Base-by-base conservation (phyloP, 2,113 vertebrate genomes). In the Sterrhoptilus dennistouni region DNA sequence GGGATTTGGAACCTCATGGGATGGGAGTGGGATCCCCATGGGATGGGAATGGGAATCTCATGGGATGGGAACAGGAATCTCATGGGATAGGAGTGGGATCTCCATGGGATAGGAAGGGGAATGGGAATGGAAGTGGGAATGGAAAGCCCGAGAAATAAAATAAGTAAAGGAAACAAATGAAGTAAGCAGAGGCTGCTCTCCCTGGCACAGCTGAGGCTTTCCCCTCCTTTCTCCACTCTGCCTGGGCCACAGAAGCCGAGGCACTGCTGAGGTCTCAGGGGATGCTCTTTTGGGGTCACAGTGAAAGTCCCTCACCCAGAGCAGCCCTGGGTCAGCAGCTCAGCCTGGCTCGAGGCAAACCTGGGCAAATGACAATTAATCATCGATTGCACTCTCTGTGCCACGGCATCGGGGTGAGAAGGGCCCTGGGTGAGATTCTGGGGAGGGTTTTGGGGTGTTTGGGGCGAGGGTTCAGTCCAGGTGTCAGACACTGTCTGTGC, bases 301-400 rank as follows among this genome's bases (percentile, higher is more conserved):
- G 64, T 11, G 23, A 49, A 53, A 33, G 18, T 61, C 66, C n/a
- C 44, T 9, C 42, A 2, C 12, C 1, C 4, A 2, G 63, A 5
- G 40, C 76, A 40, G 83, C 52, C 2, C 31, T 0, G 8, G 42
- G 2, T 2, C 38, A 27, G 79, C 44, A 2, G 75, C 81, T 64
- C 33, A 6, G 20, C 54, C 28, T 16, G 42, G 66, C 84, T 11
- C 1, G 3, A 1, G 11, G 24, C 76, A 27, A 79, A 29, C 16
- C 12, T 0, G 24, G 29, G 20, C 7, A 44, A 61, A 25, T 4
- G 3, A 4, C 1, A 35, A 84, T 60, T 11, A 23, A 78, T 17
- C 10, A 22, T 8, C 1, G 4, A 70, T 4, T 3, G 0, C 1
- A 2, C 59, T 38, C 38, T 35, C 60, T 0, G 2, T 9, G 44